Percentiles rank a stretch among this genome's conserved stretches.
phyloP scores from a whole-genome alignment of 2,797 vertebrate species.

The Pipistrellus pipistrellus region DNA sequence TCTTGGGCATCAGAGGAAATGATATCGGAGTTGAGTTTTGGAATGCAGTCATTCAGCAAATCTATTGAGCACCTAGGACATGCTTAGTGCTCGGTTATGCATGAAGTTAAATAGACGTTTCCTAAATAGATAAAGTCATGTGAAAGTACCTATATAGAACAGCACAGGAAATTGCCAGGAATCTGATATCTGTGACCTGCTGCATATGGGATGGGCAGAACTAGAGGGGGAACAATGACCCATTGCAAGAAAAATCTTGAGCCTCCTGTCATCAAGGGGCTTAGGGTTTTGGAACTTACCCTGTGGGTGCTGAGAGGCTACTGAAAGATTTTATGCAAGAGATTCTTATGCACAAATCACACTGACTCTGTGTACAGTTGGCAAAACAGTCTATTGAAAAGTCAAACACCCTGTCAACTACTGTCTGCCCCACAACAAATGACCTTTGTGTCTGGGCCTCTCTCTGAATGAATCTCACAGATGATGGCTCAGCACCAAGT shows the following conservation, averaged over 20 bases:
- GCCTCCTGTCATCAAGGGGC: not conserved
- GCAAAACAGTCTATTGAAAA: conserved; percentile 69
- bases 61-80: not conserved
- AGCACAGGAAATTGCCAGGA: not conserved
- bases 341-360: conserved; percentile 46
- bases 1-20: not conserved
- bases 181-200: not conserved
- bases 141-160: not conserved
- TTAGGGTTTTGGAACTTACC: conserved; percentile 9
- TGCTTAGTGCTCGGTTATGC: not conserved
- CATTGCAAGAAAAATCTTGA: not conserved
- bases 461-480: conserved; percentile 64
- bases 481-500: not conserved
- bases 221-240: not conserved
- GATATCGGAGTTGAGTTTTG: not conserved
- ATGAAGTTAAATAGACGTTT: not conserved
- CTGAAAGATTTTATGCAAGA: conserved; percentile 66
- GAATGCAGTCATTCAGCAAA: not conserved
- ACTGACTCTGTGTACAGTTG: conserved; percentile 43
- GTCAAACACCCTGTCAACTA: conserved; percentile 71
- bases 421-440: conserved; percentile 53
- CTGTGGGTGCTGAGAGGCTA: conserved; percentile 41
- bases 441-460: conserved; percentile 53
- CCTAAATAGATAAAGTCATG: not conserved
- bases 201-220: not conserved